A percentile compares a stretch with the other conserved stretches of the same genome.
These are phyloP conservation scores for Anniella stebbinsi DNA, from an alignment of 2,797 vertebrate species.

Conservation along the genomic window DNA sequence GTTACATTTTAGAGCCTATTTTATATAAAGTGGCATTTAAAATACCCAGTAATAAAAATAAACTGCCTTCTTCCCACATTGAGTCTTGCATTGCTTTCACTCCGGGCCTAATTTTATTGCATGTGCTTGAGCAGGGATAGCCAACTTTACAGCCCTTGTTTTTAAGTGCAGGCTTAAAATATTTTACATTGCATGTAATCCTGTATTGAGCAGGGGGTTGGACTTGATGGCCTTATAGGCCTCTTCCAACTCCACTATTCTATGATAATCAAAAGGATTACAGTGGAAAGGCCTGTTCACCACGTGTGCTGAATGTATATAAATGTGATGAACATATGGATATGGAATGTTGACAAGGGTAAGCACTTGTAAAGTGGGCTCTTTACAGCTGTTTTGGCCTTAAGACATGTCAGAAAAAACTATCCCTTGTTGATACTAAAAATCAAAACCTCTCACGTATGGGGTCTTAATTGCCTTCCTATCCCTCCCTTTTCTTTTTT, in stretches of 20 bases:
- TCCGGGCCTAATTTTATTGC: background rate
- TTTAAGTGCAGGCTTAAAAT: too few species aligned
- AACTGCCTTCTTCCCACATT: too few species aligned
- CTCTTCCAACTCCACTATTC: too few species aligned
- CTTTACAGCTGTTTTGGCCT: background rate
- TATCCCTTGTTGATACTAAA: too few species aligned
- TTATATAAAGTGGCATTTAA: background rate
- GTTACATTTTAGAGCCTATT: background rate
- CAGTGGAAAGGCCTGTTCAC: too few species aligned
- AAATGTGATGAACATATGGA: background rate
- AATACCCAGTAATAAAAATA: conserved; percentile 1
- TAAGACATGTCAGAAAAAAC: background rate
- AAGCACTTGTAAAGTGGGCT: background rate
- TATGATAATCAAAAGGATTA: too few species aligned
- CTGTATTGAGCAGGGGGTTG: too few species aligned
- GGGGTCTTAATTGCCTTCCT: background rate
- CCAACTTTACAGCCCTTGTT: too few species aligned
- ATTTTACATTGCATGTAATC: too few species aligned
- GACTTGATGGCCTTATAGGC: too few species aligned
- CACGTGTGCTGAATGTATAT: too few species aligned
- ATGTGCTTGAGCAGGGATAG: background rate
- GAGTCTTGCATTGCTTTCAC: background rate
- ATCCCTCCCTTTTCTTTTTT: too few species aligned
- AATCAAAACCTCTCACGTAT: background rate
- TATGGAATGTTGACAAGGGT: background rate